Evolutionary conservation across 2,113 vertebrate species (phyloP).

Genomic region (Argyrosomus japonicus): DNA sequence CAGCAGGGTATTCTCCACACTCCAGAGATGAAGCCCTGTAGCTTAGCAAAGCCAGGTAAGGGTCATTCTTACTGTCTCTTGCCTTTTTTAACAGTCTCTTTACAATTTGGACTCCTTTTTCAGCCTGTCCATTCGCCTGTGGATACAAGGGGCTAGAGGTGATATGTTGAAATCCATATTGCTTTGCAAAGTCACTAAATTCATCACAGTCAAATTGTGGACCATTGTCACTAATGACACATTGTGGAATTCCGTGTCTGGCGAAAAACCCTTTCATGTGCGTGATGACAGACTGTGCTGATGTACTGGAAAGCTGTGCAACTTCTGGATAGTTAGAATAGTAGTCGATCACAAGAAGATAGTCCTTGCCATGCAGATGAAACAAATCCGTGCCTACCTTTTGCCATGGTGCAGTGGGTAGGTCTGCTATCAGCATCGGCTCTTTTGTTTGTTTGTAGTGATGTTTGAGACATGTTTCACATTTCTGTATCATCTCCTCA

Average conservation of each 20-base stretch:
- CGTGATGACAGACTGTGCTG: constrained; percentile 28
- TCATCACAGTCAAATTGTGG: constrained; percentile 5
- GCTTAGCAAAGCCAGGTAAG: constrained; percentile 13
- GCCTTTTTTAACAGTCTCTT: background rate
- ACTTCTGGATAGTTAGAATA: constrained; percentile 47
- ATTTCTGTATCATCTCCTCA: constrained; percentile 28
- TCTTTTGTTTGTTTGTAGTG: constrained; percentile 38
- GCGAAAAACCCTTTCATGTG: constrained; percentile 32
- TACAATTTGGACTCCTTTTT: no score
- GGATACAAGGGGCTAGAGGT: constrained; percentile 6
- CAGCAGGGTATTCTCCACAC: constrained; percentile 6
- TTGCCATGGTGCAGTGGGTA: constrained; percentile 34
- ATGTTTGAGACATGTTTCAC: constrained; percentile 39
- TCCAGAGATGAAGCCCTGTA: constrained; percentile 19
- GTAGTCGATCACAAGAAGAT: constrained; percentile 37
- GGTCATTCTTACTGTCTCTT: background rate
- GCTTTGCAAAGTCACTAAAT: background rate
- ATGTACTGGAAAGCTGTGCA: constrained; percentile 17
- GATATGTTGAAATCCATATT: background rate
- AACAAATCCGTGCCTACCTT: constrained; percentile 48
- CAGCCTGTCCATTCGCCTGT: constrained; percentile 14
- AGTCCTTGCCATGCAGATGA: constrained; percentile 41
- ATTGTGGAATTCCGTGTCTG: constrained; percentile 32
- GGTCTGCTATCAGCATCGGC: constrained; percentile 6
- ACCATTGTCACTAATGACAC: background rate